Base-by-base conservation (phyloP, 2,113 vertebrate species). In the Archocentrus centrarchus region DNA sequence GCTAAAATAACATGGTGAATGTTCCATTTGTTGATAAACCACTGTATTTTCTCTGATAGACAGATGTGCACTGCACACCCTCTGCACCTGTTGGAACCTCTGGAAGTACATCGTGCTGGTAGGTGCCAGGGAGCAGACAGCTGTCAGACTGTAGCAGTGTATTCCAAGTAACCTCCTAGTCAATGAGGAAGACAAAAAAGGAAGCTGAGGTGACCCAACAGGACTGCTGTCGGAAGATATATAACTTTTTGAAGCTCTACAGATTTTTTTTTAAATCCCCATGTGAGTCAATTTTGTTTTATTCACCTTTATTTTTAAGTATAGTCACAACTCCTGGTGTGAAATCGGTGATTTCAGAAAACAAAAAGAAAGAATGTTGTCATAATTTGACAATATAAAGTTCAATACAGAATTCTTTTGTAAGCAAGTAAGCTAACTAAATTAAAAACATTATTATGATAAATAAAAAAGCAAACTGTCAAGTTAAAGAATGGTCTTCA, bases 131-230 rank as follows among this genome's bases (percentile, higher is more conserved):
- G 83, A 91, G 70, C 66, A 90, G 93, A 93, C 91, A 93, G 91
- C 88, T 87, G 88, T 91, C 89, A 93, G 87, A 89, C 77, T 80
- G 59, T 59, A 90, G 85, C 55, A 61, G 75, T 83, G 86, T 84
- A 89, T 93, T 83, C 82, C 22, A 77, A 90, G 50, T 91, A 92
- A 90, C 90, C 89, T 89, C 37, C 47, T 79, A 89, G 91, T 94
- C 88, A 92, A 37, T 73, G 59, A 60, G 41, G 44, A 85, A 75
- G 88, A 88, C 86, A 91, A 87, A 47, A 57, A 86, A 68, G 82
- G 66, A 91, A 79, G 24, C 59, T 27, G 24, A 22, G 76, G 11
- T 80, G 39, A 81, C 59, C 68, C 13, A 24, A n/a, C 75, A 55
- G n/a, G 70, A 27, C 37, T 44, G 32, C 62, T 84, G 77, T 89